Base-by-base conservation (phyloP, 92 coral and sea anemone species). In the Phenganax marumi region DNA sequence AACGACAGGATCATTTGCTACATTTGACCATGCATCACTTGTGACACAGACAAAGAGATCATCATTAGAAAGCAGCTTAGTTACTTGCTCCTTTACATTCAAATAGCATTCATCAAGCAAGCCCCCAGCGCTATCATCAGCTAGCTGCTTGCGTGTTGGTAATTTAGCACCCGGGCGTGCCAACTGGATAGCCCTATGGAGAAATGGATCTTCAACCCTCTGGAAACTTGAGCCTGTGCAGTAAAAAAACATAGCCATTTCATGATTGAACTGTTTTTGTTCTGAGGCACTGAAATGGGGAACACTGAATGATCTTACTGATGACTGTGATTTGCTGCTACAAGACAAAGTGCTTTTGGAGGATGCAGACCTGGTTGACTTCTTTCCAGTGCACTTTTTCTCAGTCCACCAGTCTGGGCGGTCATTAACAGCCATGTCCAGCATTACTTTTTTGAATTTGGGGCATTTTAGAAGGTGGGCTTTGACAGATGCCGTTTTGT, bases 351-450 rank as follows among this genome's bases (percentile, higher is more conserved):
- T 19, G 68, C 68, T 62, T 62, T 62, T 62, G 68, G 68, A 58
- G 23, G 65, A 56, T 56, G 63, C 12, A 56, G 63, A 56, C 19
- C 63, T 11, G 33, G 24, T 62, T 8, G 68, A 62, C 52, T 70
- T 70, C 75, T 33, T 70, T 70, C 50, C 54, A 49, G 54, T 26
- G 52, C 75, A 16, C 18, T 18, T 70, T 70, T 70, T 23, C 17
- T 70, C 75, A 43, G 75, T 70, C 75, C 53, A 70, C 75, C 52
- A 70, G 52, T 70, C 75, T 70, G 75, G 75, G 18, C 52, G 75
- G 75, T 70, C 75, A 33, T 12, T 70, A 51, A 70, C 52, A 70
- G 19, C 1, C 75, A 16, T 46, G 75, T 66, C 72, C 72, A 66
- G 12, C 72, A 66, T 66, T 16, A 66, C 72, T 43, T 66, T 66